Base-by-base conservation (phyloP, 2,888 invertebrate species). In the Gibbula magus region DNA sequence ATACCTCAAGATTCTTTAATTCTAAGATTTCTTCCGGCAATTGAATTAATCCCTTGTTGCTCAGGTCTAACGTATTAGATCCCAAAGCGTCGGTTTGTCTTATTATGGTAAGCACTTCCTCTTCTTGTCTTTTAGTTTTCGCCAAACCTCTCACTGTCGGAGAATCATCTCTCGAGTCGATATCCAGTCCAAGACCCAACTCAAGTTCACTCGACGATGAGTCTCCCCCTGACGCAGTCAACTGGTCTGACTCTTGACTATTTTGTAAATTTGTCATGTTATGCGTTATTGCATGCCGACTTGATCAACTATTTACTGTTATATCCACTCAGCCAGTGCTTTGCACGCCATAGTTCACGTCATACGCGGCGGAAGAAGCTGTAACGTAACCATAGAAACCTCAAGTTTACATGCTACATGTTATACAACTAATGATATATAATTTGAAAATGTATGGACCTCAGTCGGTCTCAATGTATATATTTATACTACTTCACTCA, bases 1-100 rank as follows among this genome's bases (percentile, higher is more conserved):
- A 20, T 82, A 91, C 91, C 89, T 91, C 91, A 56, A 91, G 67
- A 61, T 88, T 82, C 78, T 87, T 84, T 82, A 91, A 84, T 79
- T 88, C 86, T 61, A 90, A 81, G 20, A 91, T 79, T 84, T 89
- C 90, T 18, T 86, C 84, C 52, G 91, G 91, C 78, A 91, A 84
- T 52, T 86, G 83, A 18, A 85, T 77, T 39, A 91, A 79, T 39
- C 87, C 85, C 83, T 87, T 89, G 67, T 86, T 83, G 74, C 89
- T 87, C 13, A 91, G 82, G 83, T 91, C 91, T 18, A 91, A 53
- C 3, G 90, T 88, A 76, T 87, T 88, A 25, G 89, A 80, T 2
- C 88, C 86, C 8, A 87, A 79, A 3, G 84, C 85, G 75, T 84
- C 84, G 18, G 88, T 83, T 79, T 87, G 85, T 75, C 85, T 83